A percentile compares a stretch with the other conserved stretches of the same genome.
phyloP scores from a whole-genome alignment of 2,113 vertebrate genomes.

The Lethenteron reissneri region DNA sequence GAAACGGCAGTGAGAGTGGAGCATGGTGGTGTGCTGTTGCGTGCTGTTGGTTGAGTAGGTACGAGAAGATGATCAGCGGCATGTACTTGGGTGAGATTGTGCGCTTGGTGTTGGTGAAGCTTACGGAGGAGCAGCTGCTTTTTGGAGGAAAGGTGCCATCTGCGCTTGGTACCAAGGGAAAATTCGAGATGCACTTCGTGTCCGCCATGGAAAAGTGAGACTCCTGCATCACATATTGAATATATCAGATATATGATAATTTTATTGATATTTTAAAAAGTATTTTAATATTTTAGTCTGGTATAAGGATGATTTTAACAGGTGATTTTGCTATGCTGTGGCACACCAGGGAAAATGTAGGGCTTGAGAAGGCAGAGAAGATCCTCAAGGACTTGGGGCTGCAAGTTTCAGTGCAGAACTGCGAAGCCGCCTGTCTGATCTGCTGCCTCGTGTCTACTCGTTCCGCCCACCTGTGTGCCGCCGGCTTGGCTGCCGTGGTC shows the following conservation, averaged over 20 bases:
- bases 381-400: constrained; percentile 39
- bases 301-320: too few species aligned
- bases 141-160: constrained; percentile 47
- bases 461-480: constrained; percentile 56
- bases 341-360: constrained; percentile 30
- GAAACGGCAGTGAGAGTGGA: too few species aligned
- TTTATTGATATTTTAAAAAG: too few species aligned
- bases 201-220: constrained; percentile 59
- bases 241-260: too few species aligned
- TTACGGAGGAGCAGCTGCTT: constrained; percentile 53
- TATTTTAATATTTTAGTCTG: too few species aligned
- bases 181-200: constrained; percentile 51
- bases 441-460: constrained; percentile 74
- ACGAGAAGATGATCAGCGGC: constrained; percentile 97
- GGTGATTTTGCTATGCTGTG: too few species aligned
- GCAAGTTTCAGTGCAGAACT: constrained; percentile 45
- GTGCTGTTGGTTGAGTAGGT: constrained; percentile 25
- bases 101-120: constrained; percentile 70
- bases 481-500: constrained; percentile 47
- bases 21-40: too few species aligned
- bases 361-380: constrained; percentile 35
- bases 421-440: constrained; percentile 42
- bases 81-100: constrained; percentile 96
- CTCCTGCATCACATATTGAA: too few species aligned
- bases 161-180: constrained; percentile 37